These are phyloP conservation scores for Cyclargus thomasi DNA, from an alignment of 1,140 invertebrate species.

Conservation along the genomic window DNA sequence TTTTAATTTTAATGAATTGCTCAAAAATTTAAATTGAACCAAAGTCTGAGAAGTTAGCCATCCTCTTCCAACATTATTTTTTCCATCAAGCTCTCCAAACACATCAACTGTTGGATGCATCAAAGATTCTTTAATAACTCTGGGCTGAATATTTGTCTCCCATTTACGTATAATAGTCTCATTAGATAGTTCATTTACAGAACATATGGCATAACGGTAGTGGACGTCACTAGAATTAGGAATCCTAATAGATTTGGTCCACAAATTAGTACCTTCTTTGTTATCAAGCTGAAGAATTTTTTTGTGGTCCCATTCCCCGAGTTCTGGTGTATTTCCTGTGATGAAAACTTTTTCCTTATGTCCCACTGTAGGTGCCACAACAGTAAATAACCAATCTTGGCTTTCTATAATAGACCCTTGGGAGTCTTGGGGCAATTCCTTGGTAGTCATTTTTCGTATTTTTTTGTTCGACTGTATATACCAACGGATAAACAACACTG, in stretches of 20 bases:
- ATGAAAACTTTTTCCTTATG: conserved; percentile 53
- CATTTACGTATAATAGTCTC: conserved; percentile 84
- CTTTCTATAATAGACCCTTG: conserved; percentile 36
- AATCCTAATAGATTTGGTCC: conserved; percentile 76
- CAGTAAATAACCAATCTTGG: conserved; percentile 69
- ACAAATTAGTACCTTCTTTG: conserved; percentile 62
- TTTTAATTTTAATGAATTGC: conserved; percentile 89
- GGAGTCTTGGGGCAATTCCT: conserved; percentile 30
- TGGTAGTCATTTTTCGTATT: conserved; percentile 47
- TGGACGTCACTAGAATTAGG: conserved; percentile 80
- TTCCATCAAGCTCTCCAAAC: conserved; percentile 81
- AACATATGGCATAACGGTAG: conserved; percentile 88
- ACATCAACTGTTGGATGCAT: conserved; percentile 57
- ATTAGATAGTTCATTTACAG: conserved; percentile 74
- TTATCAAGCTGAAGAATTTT: conserved; percentile 67
- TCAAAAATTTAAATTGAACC: conserved; percentile 90
- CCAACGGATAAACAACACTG: conserved; percentile 76
- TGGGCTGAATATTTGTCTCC: conserved; percentile 87
- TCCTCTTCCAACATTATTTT: conserved; percentile 82
- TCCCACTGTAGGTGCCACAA: conserved; percentile 49
- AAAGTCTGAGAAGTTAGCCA: conserved; percentile 92
- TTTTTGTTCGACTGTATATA: conserved; percentile 34
- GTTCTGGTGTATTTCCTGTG: conserved; percentile 48
- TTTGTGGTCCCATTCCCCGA: conserved; percentile 71
- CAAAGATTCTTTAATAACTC: conserved; percentile 64